Evolutionary conservation across 1,140 invertebrate genomes (phyloP), one percentile per base, ranked within the genome.

Genomic region (Kradibia gibbosae): DNA sequence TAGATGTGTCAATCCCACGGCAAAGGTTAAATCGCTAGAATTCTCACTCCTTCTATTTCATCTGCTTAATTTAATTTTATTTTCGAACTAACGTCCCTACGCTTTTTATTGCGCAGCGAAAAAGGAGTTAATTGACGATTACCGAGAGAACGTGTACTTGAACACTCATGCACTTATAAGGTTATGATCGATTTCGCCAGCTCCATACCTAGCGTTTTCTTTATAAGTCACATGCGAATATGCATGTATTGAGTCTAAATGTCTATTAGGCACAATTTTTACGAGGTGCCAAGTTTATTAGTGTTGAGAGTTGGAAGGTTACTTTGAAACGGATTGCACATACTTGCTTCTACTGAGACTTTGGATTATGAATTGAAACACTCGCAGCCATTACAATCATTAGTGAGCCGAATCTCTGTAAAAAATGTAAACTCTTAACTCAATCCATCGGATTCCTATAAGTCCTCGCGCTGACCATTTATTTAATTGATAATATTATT

Each of bases 51-150:
- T 10, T 67, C 34, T 1, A 7, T 10, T 39, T 71, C 48, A 74
- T 80, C 31, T 31, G 15, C 50, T 48, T 71, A 34, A 22, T 25
- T 48, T 36, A 67, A 83, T 5, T 31, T 45, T 7, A 25, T 76
- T 75, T 62, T 45, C 5, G 53, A 79, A 82, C 53, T n/a, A 3
- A 28, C 28, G 31, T 39, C 3, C 57, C 25, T 62, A 28, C 20
- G 34, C 67, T 78, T 78, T 67, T 50, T 39, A 31, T 34, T 42
- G 39, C 50, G 17, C 31, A 7, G 53, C 13, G 11, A 80, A 80
- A 57, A 71, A 76, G 62, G 74, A 80, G 74, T 34, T 72, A 76
- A 60, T 80, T 67, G 73, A 48, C 42, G n/a, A 62, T 70, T 67
- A 71, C n/a, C 1, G 8, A 74, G 25, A 48, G 50, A 53, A 39